Evolutionary conservation across 2,888 invertebrate genomes (phyloP), one percentile per base, ranked within the genome.

Genomic region (Tethea ocularis): DNA sequence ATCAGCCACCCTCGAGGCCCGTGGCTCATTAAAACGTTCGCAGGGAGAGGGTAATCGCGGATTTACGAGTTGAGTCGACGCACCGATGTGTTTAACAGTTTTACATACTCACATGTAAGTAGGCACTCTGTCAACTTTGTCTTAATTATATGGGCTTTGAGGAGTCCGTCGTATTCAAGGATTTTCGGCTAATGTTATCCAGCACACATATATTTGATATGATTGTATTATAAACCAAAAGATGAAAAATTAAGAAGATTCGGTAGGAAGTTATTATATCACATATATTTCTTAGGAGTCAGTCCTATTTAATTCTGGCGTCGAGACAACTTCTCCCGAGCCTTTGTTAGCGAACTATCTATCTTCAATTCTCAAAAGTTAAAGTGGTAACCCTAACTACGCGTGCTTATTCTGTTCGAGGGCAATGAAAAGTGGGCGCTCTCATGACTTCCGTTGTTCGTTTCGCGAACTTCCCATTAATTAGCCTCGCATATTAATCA

Each of bases 401-500:
- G 46, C 46, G 46, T 46, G 46, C 46, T 46, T 46, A 46, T 46
- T 46, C 46, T 10, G 46, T 46, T 46, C 46, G 46, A 46, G 17
- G 41, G 64, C 65, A 72, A 72, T 69, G 73, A 72, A 75, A 72
- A 78, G 69, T 71, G 58, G 64, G 63, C 61, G 62, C 61, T 64
- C 52, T 51, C 41, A 33, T 33, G 51, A 61, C 57, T 57, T 66
- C 60, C 59, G 57, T 61, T 64, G 58, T 63, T 62, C 66, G 63
- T 59, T 26, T 64, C 56, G 63, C 68, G 63, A 70, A 69, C 46
- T 46, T 70, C 76, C 75, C 74, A 81, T 78, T 83, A 82, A 83
- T 83, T 81, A 83, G 78, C 66, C 77, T 69, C 69, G 80, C 77
- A 80, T 82, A 83, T 83, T 84, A 81, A 83, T 82, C 77, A 72